Evolutionary conservation across 2,797 vertebrate genomes (phyloP).

Genomic region (Hyperoplus immaculatus): DNA sequence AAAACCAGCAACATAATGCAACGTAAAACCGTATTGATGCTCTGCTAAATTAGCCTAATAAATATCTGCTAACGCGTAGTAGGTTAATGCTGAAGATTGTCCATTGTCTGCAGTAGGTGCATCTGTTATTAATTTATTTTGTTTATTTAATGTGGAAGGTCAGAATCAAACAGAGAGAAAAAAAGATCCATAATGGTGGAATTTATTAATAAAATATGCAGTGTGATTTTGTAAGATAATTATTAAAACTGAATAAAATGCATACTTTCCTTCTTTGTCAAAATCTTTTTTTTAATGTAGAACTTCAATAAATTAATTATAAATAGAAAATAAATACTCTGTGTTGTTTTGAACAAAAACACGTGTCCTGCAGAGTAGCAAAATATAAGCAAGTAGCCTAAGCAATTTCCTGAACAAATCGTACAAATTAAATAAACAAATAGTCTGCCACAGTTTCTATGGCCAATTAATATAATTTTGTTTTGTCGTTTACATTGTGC

Average conservation of each 20-base stretch:
- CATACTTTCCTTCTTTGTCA: neutral
- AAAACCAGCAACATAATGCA: conserved; percentile 20
- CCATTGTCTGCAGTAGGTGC: conserved; percentile 36
- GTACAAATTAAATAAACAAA: conserved; percentile 62
- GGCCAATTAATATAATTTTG: conserved; percentile 77
- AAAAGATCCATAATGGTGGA: neutral
- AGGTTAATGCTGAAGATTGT: neutral
- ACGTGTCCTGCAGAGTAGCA: conserved; percentile 20
- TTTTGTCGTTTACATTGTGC: conserved; percentile 75
- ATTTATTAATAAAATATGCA: neutral
- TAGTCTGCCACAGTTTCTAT: conserved; percentile 45
- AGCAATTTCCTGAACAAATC: conserved; percentile 50
- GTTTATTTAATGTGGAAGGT: neutral
- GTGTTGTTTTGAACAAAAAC: conserved; percentile 42
- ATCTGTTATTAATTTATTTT: neutral
- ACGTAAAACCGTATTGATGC: conserved; percentile 13
- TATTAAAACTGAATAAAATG: neutral
- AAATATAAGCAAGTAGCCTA: conserved; percentile 34
- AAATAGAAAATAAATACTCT: conserved; percentile 22
- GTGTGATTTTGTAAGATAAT: neutral
- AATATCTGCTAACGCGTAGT: conserved; percentile 7
- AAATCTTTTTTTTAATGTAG: neutral
- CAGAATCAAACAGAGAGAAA: neutral
- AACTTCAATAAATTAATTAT: conserved; percentile 26
- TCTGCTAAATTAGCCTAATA: conserved; percentile 26